Evolutionary conservation across 1,140 invertebrate species (phyloP).

Genomic region (Trypoxylus dichotomus): DNA sequence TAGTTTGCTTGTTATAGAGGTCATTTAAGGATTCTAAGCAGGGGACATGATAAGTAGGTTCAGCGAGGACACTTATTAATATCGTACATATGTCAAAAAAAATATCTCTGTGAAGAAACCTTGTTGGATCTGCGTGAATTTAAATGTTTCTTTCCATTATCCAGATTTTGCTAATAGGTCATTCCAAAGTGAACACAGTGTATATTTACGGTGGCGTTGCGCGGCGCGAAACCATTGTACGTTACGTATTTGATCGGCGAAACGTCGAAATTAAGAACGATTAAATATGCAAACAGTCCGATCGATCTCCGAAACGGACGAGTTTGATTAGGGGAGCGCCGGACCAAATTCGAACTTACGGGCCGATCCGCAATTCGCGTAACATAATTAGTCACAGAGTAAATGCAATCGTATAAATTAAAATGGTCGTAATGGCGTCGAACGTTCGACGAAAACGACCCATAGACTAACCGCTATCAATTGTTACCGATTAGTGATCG

Average conservation of each 20-base stretch:
- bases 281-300: conserved; percentile 25
- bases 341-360: neutral
- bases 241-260: neutral
- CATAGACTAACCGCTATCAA: conserved; percentile 29
- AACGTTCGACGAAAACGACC: conserved; percentile 27
- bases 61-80: too few species aligned
- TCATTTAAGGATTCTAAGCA: too few species aligned
- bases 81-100: too few species aligned
- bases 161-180: too few species aligned
- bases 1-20: too few species aligned
- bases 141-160: too few species aligned
- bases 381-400: conserved; percentile 27
- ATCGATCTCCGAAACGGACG: neutral
- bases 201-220: neutral
- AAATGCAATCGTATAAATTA: conserved; percentile 28
- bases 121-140: too few species aligned
- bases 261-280: conserved; percentile 19
- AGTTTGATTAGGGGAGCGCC: conserved; percentile 14
- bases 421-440: conserved; percentile 27
- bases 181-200: too few species aligned
- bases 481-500: conserved; percentile 30
- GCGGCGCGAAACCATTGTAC: neutral
- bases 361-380: conserved; percentile 15
- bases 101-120: too few species aligned
- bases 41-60: too few species aligned